These are phyloP conservation scores for Hippoglossus stenolepis DNA, from an alignment of 2,113 vertebrate genomes.

Conservation along the genomic window DNA sequence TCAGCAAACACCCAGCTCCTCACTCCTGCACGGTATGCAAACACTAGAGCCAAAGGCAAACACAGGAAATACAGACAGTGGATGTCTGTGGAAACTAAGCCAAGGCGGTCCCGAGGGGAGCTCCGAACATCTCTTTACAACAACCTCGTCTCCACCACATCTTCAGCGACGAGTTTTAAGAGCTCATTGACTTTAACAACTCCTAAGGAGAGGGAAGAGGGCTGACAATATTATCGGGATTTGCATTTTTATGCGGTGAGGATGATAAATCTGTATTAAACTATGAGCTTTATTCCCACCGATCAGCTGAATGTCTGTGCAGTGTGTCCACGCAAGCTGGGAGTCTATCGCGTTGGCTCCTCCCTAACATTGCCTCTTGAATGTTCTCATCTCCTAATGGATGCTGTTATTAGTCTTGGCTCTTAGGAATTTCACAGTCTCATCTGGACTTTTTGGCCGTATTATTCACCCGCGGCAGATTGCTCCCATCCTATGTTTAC, in stretches of 20 bases:
- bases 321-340: conserved; percentile 37
- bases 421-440: conserved; percentile 73
- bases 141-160: conserved; percentile 47
- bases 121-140: conserved; percentile 56
- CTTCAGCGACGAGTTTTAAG: conserved; percentile 71
- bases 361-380: conserved; percentile 46
- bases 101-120: conserved; percentile 51
- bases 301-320: conserved; percentile 56
- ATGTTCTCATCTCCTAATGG: conserved; percentile 75
- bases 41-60: conserved; percentile 63
- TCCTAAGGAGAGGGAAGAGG: conserved; percentile 67
- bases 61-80: conserved; percentile 57
- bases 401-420: conserved; percentile 77
- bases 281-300: conserved; percentile 56
- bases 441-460: conserved; percentile 72
- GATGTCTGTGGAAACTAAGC: conserved; percentile 64
- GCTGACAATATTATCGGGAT: conserved; percentile 69
- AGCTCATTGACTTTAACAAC: conserved; percentile 81
- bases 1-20: conserved; percentile 46
- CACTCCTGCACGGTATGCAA: conserved; percentile 52
- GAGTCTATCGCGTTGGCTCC: conserved; percentile 39
- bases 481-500: conserved; percentile 72
- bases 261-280: conserved; percentile 77
- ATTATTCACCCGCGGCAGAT: conserved; percentile 72
- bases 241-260: conserved; percentile 74